Evolutionary conservation across 30 jellyfish, hydroid and myxozoan genomes (phyloP), one percentile per base, ranked within the genome.

Genomic region (Morbakka virulenta): DNA sequence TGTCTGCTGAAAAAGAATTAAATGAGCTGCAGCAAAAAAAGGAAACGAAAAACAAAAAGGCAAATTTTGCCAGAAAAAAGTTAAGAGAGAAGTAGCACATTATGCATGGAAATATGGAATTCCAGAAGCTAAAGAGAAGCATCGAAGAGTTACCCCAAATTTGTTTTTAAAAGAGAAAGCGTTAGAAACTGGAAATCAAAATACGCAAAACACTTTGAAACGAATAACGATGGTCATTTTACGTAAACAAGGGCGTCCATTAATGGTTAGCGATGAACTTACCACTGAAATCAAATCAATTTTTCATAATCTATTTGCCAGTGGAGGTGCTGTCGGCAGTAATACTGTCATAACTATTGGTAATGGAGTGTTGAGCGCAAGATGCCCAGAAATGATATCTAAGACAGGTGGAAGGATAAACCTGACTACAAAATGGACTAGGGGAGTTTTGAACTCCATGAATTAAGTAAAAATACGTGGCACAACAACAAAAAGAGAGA

Each of bases 401-500:
- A 73, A 73, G 69, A 73, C 48, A 21, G 82, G 83, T 50, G 83
- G 83, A 0, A 73, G 61, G 57, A 72, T 73, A 25, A 17, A 81
- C 25, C 81, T 73, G 36, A 47, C 85, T 73, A 73, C 85, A 26
- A 73, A 73, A 50, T 73, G 85, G 82, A 81, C 85, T 0, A 62
- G 85, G 0, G 81, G 81, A 17, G 49, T 73, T 26, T 21, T 73
- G 22, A 73, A 51, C 31, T 74, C 86, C 14, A 24, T 74, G 1
- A 81, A 22, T 30, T 74, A 35, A 81, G 64, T 74, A 6, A 74
- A 73, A 50, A 73, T 81, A 50, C 85, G 85, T 73, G 85, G 83
- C 3, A 74, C 80, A 4, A 74, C 86, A 2, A 53, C 69, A 64
- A 64, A 64, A 64, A 64, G 86, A 28, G 86, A 73, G 49, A 36